Evolutionary conservation across 2,888 invertebrate genomes (phyloP), one percentile per base, ranked within the genome.

Genomic region (Digitonthophagus gazella): DNA sequence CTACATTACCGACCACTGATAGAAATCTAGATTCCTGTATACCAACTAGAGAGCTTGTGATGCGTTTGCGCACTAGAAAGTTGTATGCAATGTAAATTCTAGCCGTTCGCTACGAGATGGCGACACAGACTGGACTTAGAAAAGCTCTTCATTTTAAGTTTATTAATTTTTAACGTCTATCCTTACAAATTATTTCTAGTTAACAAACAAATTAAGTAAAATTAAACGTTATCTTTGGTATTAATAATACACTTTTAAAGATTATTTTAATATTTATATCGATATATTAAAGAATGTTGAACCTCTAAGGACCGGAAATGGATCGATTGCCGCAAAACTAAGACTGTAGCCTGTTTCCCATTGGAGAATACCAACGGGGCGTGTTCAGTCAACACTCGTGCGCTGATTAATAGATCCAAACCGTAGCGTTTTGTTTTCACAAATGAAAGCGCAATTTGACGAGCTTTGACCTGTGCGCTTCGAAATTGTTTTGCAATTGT

Each of bases 351-450:
- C 69, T 71, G 69, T 70, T 69, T 67, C 18, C 67, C 67, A 75
- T 75, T 75, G 75, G 75, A 72, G 70, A 71, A 71, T 67, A 68
- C 55, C 67, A 58, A 57, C 66, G 69, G 72, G 73, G 74, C 74
- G 75, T 71, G 73, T 71, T 68, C 71, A 70, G 72, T 72, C 72
- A 70, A 71, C 71, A 74, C 74, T 72, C 73, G 74, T 66, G 75
- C 74, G 74, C 72, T 76, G 74, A 76, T 75, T 76, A 76, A 76
- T 76, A 74, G 74, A 75, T 74, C 71, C 73, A 71, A 71, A 72
- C 71, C 70, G 70, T 68, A 66, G 65, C 71, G 72, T 74, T 76
- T 76, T 76, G 74, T 74, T 76, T 75, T 71, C 74, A 74, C 73
- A 76, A 76, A 76, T 74, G 76, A 76, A 76, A 72, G 75, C 72